Conservation (phyloP, 1,140 invertebrate species). For the Luehdorfia chinensis region DNA sequence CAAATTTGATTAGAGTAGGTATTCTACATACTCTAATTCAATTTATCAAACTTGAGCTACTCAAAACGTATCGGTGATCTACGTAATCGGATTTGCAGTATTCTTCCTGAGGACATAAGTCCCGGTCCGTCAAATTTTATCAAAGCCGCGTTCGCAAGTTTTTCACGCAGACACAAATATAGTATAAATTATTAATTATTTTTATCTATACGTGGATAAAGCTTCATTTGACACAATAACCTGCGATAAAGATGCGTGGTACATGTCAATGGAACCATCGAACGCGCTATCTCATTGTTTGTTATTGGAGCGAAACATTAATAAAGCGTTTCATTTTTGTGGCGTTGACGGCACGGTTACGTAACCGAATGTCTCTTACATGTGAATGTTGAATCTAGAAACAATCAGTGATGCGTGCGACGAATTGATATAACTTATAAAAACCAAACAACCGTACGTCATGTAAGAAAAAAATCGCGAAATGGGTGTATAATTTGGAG, state of each 20-base stretch:
- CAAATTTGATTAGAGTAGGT: conserved; percentile 4
- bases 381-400: conserved; percentile 2
- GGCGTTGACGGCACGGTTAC: neutral
- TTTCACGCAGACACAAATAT: neutral
- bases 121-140: conserved; percentile 6
- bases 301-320: conserved; percentile 27
- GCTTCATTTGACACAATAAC: conserved; percentile 64
- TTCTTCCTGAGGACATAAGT: conserved; percentile 5
- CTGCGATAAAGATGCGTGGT: conserved; percentile 53
- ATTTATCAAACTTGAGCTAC: conserved; percentile 4
- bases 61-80: conserved; percentile 7
- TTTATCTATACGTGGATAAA: conserved; percentile 49
- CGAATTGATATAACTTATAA: conserved; percentile 13
- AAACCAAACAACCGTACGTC: conserved; percentile 18
- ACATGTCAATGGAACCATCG: conserved; percentile 43
- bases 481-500: conserved; percentile 58
- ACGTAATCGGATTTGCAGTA: conserved; percentile 14
- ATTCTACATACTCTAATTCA: conserved; percentile 16
- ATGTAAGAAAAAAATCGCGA: conserved; percentile 38
- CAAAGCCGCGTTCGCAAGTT: conserved; percentile 1
- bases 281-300: conserved; percentile 32
- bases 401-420: conserved; percentile 6
- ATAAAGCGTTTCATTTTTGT: neutral
- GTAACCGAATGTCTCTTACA: conserved; percentile 8
- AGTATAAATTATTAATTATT: conserved; percentile 20